Percentiles rank a stretch among this genome's conserved stretches.
Evolutionary conservation across 2,113 vertebrate species (phyloP).

Genomic region (Campylomormyrus numenius): DNA sequence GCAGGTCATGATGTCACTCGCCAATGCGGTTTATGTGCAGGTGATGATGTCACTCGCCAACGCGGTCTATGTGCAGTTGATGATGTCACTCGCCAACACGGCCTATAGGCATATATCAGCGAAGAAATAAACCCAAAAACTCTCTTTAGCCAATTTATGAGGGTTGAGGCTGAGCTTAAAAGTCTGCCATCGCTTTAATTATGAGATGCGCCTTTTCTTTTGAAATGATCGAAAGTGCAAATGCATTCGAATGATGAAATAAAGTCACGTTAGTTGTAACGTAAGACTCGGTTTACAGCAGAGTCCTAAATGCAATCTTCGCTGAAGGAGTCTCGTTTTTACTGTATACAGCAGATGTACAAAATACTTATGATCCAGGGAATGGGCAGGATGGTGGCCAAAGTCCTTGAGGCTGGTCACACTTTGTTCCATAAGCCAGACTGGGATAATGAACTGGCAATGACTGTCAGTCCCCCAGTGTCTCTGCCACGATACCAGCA

Average conservation of each 20-base stretch:
- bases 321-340: neutral
- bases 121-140: neutral
- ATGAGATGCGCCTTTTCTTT: neutral
- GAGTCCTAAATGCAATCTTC: neutral
- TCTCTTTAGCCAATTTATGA: neutral
- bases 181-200: neutral
- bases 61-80: neutral
- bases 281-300: neutral
- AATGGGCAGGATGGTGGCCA: neutral
- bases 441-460: neutral
- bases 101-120: neutral
- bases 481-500: neutral
- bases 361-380: neutral
- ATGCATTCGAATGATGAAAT: neutral
- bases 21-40: too few species aligned
- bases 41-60: neutral
- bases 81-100: neutral
- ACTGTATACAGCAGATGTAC: neutral
- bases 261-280: neutral
- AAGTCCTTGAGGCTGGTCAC: neutral
- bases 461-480: neutral
- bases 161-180: neutral
- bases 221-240: neutral
- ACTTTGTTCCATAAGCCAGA: neutral
- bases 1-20: neutral